These are phyloP conservation scores for Pollenia amentaria DNA, from an alignment of 2,888 invertebrate genomes.

Conservation along the genomic window DNA sequence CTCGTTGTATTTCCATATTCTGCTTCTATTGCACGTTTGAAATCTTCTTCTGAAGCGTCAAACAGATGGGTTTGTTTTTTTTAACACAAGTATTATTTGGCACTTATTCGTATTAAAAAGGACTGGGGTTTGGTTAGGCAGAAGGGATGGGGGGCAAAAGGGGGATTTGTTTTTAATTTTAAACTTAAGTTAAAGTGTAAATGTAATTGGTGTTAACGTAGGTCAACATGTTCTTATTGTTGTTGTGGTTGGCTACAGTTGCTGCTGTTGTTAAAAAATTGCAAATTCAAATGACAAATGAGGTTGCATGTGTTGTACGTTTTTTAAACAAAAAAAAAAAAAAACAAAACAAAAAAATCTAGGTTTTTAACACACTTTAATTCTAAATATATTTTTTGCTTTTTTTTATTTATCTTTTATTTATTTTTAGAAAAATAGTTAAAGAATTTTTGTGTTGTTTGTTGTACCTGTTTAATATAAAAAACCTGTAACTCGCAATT, in stretches of 20 bases:
- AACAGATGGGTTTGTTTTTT: neutral
- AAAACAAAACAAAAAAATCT: constrained; percentile 11
- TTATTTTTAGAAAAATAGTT: constrained; percentile 36
- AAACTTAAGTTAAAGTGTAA: constrained; percentile 55
- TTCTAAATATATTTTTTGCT: constrained; percentile 10
- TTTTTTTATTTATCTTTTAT: neutral
- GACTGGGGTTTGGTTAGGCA: neutral
- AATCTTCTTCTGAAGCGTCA: constrained; percentile 14
- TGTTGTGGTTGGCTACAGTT: constrained; percentile 14
- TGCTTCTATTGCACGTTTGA: constrained; percentile 1
- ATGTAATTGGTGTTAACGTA: constrained; percentile 69
- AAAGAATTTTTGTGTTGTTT: constrained; percentile 6
- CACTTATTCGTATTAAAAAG: neutral
- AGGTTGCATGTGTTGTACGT: constrained; percentile 45
- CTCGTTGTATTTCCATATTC: neutral
- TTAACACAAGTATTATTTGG: neutral
- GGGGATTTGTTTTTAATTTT: constrained; percentile 28
- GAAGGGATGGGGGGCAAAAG: neutral
- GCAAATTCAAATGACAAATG: constrained; percentile 65
- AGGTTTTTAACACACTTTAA: constrained; percentile 64
- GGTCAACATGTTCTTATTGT: constrained; percentile 65
- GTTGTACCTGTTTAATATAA: neutral
- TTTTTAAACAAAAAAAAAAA: neutral
- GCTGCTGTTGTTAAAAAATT: constrained; percentile 24
- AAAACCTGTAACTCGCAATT: constrained; percentile 15